A percentile compares a stretch with the other conserved stretches of the same genome.
Evolutionary conservation across 2,113 vertebrate species (phyloP).

Genomic region (Lasiurus cinereus): DNA sequence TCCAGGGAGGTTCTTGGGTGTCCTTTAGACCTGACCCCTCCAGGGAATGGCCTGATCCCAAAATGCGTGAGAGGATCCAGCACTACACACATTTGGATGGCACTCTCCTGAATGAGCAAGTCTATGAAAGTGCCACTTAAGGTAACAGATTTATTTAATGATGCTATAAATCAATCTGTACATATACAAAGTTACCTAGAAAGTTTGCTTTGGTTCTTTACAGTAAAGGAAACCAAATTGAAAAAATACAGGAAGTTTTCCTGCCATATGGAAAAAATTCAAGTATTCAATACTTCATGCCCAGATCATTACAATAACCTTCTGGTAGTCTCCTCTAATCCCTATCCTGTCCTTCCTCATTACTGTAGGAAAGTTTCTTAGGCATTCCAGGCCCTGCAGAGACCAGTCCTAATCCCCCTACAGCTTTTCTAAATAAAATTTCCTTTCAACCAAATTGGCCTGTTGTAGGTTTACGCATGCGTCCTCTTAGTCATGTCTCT

Average conservation of each 20-base stretch:
- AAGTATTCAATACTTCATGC: background rate
- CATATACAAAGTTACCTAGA: background rate
- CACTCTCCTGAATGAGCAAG: background rate
- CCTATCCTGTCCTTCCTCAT: background rate
- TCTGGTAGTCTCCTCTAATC: background rate
- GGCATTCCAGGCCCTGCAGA: background rate
- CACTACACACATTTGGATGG: background rate
- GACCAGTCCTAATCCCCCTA: background rate
- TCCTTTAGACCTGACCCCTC: background rate
- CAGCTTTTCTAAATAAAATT: background rate
- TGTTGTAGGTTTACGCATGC: background rate
- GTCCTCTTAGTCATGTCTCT: background rate
- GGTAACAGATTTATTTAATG: background rate
- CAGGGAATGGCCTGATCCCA: background rate
- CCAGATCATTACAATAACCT: background rate
- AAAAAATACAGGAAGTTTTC: background rate
- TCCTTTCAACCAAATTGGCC: background rate
- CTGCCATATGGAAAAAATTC: background rate
- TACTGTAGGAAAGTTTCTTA: background rate
- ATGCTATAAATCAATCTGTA: background rate
- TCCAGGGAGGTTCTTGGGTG: background rate
- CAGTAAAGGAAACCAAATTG: background rate
- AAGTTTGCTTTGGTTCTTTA: background rate
- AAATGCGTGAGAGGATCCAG: background rate
- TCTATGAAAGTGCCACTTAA: background rate